Evolutionary conservation across 2,888 invertebrate genomes (phyloP).

Genomic region (Margaritifera margaritifera): DNA sequence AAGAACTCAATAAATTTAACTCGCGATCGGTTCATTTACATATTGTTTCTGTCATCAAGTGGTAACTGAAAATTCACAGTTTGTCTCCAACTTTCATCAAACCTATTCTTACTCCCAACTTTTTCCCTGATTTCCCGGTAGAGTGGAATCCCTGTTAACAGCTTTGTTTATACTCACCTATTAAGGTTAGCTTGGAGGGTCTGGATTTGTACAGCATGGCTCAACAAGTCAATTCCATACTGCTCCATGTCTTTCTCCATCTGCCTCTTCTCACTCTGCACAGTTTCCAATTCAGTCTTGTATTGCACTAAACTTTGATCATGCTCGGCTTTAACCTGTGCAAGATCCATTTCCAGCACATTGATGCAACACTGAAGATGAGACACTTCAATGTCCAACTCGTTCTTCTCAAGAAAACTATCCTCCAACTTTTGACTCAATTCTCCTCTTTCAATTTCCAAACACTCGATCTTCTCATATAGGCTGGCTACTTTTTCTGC

Average conservation of each 20-base stretch:
- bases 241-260: constrained; percentile 33
- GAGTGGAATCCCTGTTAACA: too few relatives aligned
- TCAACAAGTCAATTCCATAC: constrained; percentile 35
- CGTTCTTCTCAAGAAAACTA: constrained; percentile 36
- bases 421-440: constrained; percentile 35
- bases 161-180: constrained; percentile 11
- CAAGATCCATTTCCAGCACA: constrained; percentile 38
- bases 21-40: too few relatives aligned
- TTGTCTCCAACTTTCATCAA: too few relatives aligned
- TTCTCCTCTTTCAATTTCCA: constrained; percentile 36
- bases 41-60: too few relatives aligned
- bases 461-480: constrained; percentile 28
- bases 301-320: constrained; percentile 9
- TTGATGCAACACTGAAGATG: constrained; percentile 35
- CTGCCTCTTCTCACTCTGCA: constrained; percentile 22
- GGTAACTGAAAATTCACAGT: too few relatives aligned
- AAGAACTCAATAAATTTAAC: too few relatives aligned
- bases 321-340: constrained; percentile 11
- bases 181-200: constrained; percentile 23
- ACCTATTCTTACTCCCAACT: too few relatives aligned
- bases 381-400: constrained; percentile 37
- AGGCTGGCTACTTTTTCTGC: constrained; percentile 25
- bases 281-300: constrained; percentile 17
- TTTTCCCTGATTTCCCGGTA: too few relatives aligned
- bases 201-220: constrained; percentile 32